Evolutionary conservation across 2,113 vertebrate genomes (phyloP), one percentile per base, ranked within the genome.

Genomic region (Oryzias curvinotus): DNA sequence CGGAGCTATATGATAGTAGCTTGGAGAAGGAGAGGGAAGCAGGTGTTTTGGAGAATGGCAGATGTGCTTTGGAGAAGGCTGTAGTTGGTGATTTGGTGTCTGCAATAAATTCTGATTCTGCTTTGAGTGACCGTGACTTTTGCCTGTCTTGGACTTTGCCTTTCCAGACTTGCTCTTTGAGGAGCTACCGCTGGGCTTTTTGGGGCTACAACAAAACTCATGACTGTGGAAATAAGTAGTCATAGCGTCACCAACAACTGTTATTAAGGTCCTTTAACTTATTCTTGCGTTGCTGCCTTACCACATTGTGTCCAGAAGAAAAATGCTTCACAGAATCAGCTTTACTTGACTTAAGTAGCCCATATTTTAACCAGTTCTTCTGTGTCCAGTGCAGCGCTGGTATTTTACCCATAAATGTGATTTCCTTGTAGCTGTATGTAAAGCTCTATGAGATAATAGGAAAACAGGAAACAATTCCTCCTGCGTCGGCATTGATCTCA

Each of bases 151-250:
- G 53, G 46, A 6, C 60, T 88, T 88, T 28, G 75, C 86, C 73
- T 86, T 88, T 45, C 73, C 69, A 14, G 79, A 77, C 65, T 87
- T 88, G 13, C 76, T 26, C 52, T 85, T 88, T 0, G 65, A 14
- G n/a, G 78, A 52, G 25, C 77, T 77, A 44, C 71, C 73, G 56
- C 77, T 83, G 46, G 75, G 85, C 62, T 86, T 92, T 73, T 91
- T 87, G 15, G 88, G 61, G 65, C 85, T 85, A 59, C 86, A 87
- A 65, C 88, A 90, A 78, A 90, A 88, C 52, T 93, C 91, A 71
- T 91, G 88, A 65, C 81, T 91, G 66, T 89, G 87, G 72, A 85
- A 91, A 74, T 90, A 90, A 58, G 88, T 85, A 30, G 84, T 91
- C 92, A 93, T 93, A 51, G 57, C 71, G 68, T 18, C 36, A 36